Conservation (phyloP, 2,888 invertebrate species). For the Bellardia bayeri region DNA sequence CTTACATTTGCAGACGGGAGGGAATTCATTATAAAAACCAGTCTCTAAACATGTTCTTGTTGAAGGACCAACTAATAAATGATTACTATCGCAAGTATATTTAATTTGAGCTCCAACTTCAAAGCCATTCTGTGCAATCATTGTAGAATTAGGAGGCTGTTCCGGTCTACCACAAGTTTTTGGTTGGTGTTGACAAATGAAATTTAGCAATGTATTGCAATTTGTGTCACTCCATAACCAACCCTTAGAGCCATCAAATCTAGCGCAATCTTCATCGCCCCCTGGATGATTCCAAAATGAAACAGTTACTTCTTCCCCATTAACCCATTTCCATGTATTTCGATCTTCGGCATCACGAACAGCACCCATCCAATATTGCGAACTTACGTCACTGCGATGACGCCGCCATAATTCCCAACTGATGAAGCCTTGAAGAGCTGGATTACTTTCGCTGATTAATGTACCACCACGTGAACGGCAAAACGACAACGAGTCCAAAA, state of each 20-base stretch:
- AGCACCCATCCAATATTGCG: conserved; percentile 98
- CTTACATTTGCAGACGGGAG: conserved; percentile 96
- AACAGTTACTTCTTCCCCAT: conserved; percentile 93
- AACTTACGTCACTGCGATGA: conserved; percentile 95
- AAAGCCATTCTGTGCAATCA: conserved; percentile 89
- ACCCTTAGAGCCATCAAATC: conserved; percentile 96
- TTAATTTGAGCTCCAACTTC: conserved; percentile 93
- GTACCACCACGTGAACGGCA: conserved; percentile 93
- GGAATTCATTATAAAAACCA: conserved; percentile 96
- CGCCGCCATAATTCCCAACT: conserved; percentile 97
- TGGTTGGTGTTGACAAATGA: conserved; percentile 97
- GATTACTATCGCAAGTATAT: conserved; percentile 93
- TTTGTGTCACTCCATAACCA: conserved; percentile 98
- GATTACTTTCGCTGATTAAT: conserved; percentile 95
- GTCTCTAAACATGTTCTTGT: conserved; percentile 94
- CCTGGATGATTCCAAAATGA: conserved; percentile 97
- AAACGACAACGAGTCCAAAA: conserved; percentile 91
- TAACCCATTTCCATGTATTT: conserved; percentile 95
- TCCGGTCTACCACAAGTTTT: conserved; percentile 96
- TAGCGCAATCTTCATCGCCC: conserved; percentile 92
- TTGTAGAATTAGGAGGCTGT: conserved; percentile 96
- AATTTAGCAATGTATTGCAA: conserved; percentile 92
- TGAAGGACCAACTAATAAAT: conserved; percentile 93
- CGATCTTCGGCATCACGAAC: conserved; percentile 92
- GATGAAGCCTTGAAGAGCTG: conserved; percentile 96